phyloP scores from a whole-genome alignment of 2,113 vertebrate species.

The Mormyrus iriodes region DNA sequence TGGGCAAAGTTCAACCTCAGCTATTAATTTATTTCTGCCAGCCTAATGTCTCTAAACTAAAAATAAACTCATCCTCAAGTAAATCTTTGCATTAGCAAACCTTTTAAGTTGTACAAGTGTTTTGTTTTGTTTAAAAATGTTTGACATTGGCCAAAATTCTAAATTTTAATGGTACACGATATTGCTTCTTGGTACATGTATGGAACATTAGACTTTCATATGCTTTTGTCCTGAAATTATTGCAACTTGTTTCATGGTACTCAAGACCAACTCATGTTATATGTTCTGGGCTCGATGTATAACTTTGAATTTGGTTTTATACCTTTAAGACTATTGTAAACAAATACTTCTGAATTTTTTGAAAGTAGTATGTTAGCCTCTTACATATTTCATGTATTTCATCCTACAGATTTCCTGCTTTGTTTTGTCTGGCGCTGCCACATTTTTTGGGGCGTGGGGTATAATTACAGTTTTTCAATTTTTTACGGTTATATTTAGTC shows the following conservation, averaged over 20 bases:
- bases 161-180: background rate
- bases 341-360: background rate
- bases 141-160: background rate
- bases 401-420: background rate
- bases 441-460: background rate
- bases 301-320: background rate
- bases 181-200: background rate
- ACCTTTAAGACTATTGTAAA: background rate
- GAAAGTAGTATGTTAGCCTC: background rate
- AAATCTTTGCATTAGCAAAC: background rate
- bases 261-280: background rate
- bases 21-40: background rate
- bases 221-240: background rate
- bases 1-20: background rate
- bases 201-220: background rate
- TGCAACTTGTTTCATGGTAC: background rate
- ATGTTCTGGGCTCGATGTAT: background rate
- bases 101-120: background rate
- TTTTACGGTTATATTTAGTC: background rate
- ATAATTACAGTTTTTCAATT: background rate
- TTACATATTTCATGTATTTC: background rate
- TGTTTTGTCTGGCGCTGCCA: background rate
- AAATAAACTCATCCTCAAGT: background rate
- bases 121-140: background rate
- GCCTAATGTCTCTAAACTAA: background rate